These are phyloP conservation scores for Podarcis raffonei DNA, from an alignment of 2,113 vertebrate species.

Conservation along the genomic window DNA sequence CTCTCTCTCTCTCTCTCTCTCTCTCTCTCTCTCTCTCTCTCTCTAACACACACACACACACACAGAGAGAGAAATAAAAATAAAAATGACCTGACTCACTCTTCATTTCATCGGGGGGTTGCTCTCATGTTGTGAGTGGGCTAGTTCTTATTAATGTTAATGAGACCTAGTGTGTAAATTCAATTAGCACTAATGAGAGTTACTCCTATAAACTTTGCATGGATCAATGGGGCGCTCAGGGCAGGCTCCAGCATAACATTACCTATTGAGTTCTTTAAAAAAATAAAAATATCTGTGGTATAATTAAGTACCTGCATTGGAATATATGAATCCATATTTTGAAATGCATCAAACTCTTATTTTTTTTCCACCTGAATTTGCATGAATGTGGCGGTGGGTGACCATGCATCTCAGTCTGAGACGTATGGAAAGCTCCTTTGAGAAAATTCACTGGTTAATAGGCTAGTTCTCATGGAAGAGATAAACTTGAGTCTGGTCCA, in stretches of 20 bases:
- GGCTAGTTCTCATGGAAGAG: not conserved
- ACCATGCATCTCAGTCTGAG: not conserved
- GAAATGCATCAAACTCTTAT: not conserved
- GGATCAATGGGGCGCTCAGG: not conserved
- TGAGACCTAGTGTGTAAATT: not conserved
- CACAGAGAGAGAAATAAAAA: too few relatives aligned
- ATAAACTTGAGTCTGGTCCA: not conserved
- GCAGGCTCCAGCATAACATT: not conserved
- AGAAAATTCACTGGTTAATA: not conserved
- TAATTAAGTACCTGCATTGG: not conserved
- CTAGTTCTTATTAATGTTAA: not conserved
- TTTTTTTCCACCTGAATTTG: not conserved
- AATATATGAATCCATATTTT: not conserved
- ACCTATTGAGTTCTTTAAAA: not conserved
- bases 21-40: not conserved
- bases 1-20: not conserved
- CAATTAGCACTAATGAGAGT: not conserved
- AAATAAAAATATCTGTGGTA: too few relatives aligned
- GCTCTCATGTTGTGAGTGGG: not conserved
- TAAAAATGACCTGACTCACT: slow-evolving; percentile 1
- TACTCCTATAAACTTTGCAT: not conserved
- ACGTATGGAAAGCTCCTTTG: not conserved
- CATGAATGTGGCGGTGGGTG: not conserved
- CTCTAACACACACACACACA: too few relatives aligned
- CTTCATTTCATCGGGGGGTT: not conserved